Evolutionary conservation across 2,888 invertebrate species (phyloP).

Genomic region (Hydraecia micacea): DNA sequence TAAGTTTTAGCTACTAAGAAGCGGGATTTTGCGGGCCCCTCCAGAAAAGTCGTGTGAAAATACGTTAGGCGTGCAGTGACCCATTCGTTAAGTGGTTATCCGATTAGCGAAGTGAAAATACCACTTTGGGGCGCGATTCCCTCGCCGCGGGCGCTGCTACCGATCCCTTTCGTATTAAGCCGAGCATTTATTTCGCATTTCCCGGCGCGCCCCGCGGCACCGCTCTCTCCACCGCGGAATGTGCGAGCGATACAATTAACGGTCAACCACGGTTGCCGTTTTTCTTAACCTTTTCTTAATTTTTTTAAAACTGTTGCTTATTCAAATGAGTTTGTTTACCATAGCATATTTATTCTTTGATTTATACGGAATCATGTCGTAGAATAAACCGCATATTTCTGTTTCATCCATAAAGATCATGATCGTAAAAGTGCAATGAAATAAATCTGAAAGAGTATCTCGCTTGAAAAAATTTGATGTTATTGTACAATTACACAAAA

Average conservation of each 20-base stretch:
- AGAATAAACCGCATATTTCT: slow-evolving; percentile 13
- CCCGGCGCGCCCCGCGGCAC: slow-evolving; percentile 83
- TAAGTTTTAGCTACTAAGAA: slow-evolving; percentile 88
- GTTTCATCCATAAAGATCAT: slow-evolving; percentile 26
- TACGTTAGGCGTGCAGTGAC: slow-evolving; percentile 90
- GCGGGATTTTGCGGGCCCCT: slow-evolving; percentile 83
- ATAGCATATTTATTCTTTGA: background rate
- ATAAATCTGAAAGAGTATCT: slow-evolving; percentile 68
- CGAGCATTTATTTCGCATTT: slow-evolving; percentile 90
- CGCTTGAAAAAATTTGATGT: slow-evolving; percentile 74
- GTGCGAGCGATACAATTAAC: slow-evolving; percentile 82
- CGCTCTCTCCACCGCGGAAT: slow-evolving; percentile 76
- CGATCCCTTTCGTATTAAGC: slow-evolving; percentile 89
- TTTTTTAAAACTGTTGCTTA: slow-evolving; percentile 8
- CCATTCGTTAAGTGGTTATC: slow-evolving; percentile 91
- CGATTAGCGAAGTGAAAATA: slow-evolving; percentile 91
- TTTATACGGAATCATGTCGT: background rate
- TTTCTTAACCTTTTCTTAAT: slow-evolving; percentile 64
- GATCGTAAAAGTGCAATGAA: slow-evolving; percentile 67
- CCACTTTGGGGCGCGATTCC: slow-evolving; percentile 90
- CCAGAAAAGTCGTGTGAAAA: slow-evolving; percentile 89
- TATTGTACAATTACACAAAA: slow-evolving; percentile 86
- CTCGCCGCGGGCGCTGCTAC: slow-evolving; percentile 85
- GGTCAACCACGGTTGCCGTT: slow-evolving; percentile 79
- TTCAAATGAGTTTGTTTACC: background rate